phyloP scores from a whole-genome alignment of 2,113 vertebrate genomes.

The Dipodomys merriami region DNA sequence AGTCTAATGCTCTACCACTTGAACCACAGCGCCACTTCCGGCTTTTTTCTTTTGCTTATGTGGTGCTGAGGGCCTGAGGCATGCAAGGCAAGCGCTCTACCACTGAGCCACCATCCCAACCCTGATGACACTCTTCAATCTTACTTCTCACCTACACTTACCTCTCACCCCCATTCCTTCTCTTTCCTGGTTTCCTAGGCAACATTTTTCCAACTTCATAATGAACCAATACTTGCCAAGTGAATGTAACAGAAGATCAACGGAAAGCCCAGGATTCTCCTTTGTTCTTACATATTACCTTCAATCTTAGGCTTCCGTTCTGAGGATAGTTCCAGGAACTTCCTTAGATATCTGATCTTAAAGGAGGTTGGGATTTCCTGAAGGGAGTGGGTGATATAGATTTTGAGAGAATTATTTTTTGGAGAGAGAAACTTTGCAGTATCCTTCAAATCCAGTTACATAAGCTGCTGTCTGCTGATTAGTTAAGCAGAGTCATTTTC shows the following conservation, averaged over 20 bases:
- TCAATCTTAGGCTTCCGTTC: constrained; percentile 23
- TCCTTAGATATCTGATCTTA: constrained; percentile 39
- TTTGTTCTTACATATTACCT: constrained; percentile 48
- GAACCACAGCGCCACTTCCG: too few relatives aligned
- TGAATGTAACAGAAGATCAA: background rate
- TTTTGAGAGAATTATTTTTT: constrained; percentile 46
- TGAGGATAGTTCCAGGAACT: background rate
- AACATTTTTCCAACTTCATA: constrained; percentile 36
- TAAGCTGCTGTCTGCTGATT: constrained; percentile 47
- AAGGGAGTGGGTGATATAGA: constrained; percentile 51
- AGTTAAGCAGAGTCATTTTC: constrained; percentile 62
- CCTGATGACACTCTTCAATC: constrained; percentile 10
- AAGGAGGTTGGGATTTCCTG: constrained; percentile 63
- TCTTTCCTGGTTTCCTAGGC: constrained; percentile 60
- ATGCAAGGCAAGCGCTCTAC: too few relatives aligned
- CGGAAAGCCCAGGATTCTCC: background rate
- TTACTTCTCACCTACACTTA: background rate
- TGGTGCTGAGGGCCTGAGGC: too few relatives aligned
- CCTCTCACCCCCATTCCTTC: background rate
- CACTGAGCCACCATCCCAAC: too few relatives aligned
- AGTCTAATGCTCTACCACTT: too few relatives aligned
- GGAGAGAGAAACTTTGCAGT: background rate
- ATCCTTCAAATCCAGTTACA: constrained; percentile 48
- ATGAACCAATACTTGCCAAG: background rate
- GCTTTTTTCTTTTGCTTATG: too few relatives aligned